Percentiles rank a stretch among this genome's conserved stretches.
phyloP scores from a whole-genome alignment of 2,888 invertebrate species.

The Ashinkailepas kermadecensis region DNA sequence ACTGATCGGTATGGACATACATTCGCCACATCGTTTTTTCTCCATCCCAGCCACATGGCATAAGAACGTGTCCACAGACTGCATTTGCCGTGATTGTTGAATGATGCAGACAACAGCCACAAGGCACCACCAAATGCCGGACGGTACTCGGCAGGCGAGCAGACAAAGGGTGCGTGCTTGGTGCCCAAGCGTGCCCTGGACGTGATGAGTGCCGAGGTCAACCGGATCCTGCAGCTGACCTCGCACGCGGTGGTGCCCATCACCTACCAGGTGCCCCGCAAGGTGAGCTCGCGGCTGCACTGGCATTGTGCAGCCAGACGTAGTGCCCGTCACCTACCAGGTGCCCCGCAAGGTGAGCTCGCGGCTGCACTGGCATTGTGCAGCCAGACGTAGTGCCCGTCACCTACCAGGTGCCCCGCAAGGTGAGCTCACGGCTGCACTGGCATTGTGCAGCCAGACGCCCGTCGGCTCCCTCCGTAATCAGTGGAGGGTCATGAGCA shows the following conservation, averaged over 20 bases:
- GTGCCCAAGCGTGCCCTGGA: conserved; percentile 84
- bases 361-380: not conserved
- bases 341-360: conserved; percentile 73
- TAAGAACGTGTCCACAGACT: no score
- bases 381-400: conserved; percentile 50
- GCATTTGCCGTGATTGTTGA: no score
- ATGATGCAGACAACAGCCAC: no score
- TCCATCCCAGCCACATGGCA: no score
- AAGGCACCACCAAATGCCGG: no score
- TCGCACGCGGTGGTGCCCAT: conserved; percentile 81
- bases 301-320: conserved; percentile 38
- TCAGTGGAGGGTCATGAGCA: no score
- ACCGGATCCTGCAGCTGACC: conserved; percentile 77
- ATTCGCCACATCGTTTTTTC: no score
- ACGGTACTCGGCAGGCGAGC: conserved; percentile 60
- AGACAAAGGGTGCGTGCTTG: conserved; percentile 87
- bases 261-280: conserved; percentile 88
- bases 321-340: conserved; percentile 90
- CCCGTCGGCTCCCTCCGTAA: no score
- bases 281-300: conserved; percentile 50
- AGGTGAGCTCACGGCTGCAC: conserved; percentile 50
- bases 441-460: no score
- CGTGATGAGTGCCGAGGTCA: conserved; percentile 97
- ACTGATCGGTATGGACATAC: no score
- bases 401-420: conserved; percentile 64